These are phyloP conservation scores for Pachyrhynchus sulphureomaculatus DNA, from an alignment of 1,140 invertebrate genomes.

Conservation along the genomic window DNA sequence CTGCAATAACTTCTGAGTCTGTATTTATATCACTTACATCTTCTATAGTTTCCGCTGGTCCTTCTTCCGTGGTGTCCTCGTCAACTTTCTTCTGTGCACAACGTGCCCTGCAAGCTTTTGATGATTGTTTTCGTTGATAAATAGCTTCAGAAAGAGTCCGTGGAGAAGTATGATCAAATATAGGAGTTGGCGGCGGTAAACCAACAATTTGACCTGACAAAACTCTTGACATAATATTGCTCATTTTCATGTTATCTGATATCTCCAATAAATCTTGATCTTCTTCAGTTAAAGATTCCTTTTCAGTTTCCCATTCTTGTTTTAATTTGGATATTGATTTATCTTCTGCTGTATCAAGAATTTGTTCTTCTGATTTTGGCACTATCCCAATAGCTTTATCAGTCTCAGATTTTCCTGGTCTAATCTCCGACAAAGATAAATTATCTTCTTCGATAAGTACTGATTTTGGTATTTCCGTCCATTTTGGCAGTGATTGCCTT, in stretches of 20 bases:
- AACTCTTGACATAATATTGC: slow-evolving; percentile 10
- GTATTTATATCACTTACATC: slow-evolving; percentile 27
- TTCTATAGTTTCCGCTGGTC: slow-evolving; percentile 1
- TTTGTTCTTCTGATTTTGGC: slow-evolving; percentile 1
- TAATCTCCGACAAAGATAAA: neutral
- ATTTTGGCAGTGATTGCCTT: neutral
- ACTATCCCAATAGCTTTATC: slow-evolving; percentile 10
- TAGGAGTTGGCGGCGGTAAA: neutral
- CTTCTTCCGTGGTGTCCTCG: neutral
- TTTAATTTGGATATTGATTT: neutral
- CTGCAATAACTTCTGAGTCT: slow-evolving; percentile 12
- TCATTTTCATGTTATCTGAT: neutral
- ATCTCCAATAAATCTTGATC: neutral
- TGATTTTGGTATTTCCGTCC: neutral
- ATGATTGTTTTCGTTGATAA: neutral
- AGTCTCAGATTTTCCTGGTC: neutral
- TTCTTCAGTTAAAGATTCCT: neutral
- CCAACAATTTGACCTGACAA: slow-evolving; percentile 15
- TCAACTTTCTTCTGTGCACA: slow-evolving; percentile 6
- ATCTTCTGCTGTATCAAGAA: neutral
- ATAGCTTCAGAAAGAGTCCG: slow-evolving; percentile 18
- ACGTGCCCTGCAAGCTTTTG: slow-evolving; percentile 5
- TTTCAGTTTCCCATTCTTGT: slow-evolving; percentile 4
- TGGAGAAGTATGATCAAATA: neutral
- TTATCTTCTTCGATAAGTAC: neutral